Base-by-base conservation (phyloP, 2,113 vertebrate genomes). In the Saccopteryx leptura region DNA sequence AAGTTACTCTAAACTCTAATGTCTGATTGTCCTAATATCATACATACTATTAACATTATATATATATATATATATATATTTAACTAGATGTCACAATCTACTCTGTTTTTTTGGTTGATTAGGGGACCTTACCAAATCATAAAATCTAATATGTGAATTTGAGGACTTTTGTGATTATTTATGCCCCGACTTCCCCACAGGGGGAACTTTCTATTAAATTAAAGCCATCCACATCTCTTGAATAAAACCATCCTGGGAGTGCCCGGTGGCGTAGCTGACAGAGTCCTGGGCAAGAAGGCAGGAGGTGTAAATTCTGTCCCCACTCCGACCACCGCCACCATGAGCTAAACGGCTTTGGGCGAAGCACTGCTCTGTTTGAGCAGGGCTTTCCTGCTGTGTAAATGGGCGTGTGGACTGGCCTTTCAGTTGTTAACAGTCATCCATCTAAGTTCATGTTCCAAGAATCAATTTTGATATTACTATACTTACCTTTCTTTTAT, bases 201-300 rank as follows among this genome's bases (percentile, higher is more conserved):
- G 4, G 58, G 7, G 69, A 54, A 60, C 39, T 79, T 87, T 23
- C 18, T 31, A 21, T 31, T 50, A 21, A 88, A 17, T 33, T 52
- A 60, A 85, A 83, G 52, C 18, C 21, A 72, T 24, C 19, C 3
- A 1, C 2, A 26, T 58, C 39, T 82, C 60, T 83, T 8, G 10
- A 56, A 66, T 72, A 89, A 88, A 96, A 74, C 13, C 28, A 61
- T 3, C 10, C 1, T 39, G 28, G 50, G 17, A 15, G 56, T 19
- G 28, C 31, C 56, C 4, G 9, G 0, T 26, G 24, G 15, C 13
- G 4, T 65, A 28, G n/a, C 0, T 17, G 23, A 4, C 7, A 71
- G 60, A 80, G 76, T 28, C 68, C 39, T 28, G n/a, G 31, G 68
- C 11, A 23, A 66, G 83, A 31, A 48, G 33, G 19, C 2, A 23